Conservation (phyloP, 1,140 invertebrate genomes). For the Coptotermes formosanus region DNA sequence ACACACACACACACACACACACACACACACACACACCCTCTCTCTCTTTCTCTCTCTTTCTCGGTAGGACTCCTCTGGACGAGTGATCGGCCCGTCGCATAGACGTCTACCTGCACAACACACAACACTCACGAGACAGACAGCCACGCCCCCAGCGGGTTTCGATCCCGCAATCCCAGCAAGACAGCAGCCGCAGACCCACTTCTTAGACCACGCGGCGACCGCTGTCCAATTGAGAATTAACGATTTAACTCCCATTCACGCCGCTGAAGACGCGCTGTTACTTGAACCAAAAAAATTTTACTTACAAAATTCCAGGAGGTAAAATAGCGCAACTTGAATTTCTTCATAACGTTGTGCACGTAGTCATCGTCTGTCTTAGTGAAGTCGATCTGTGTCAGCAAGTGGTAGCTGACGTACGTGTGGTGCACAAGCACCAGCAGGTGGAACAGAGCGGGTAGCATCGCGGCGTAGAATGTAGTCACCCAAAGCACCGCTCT, state of each 20-base stretch:
- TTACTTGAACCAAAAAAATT: neutral
- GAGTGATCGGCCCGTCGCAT: no score
- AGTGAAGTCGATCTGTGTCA: slow-evolving; percentile 15
- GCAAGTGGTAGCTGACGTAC: neutral
- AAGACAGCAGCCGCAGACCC: no score
- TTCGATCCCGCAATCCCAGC: no score
- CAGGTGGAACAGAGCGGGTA: neutral
- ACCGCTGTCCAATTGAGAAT: no score
- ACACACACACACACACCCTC: no score
- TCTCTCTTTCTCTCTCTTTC: no score
- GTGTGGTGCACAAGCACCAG: slow-evolving; percentile 22
- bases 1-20: no score
- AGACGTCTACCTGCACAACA: no score
- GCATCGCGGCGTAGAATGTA: neutral
- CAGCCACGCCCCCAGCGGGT: no score
- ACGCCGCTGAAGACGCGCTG: neutral
- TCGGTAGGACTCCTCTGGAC: no score
- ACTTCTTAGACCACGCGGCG: no score
- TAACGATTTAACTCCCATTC: neutral
- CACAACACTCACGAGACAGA: no score
- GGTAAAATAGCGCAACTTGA: slow-evolving; percentile 22
- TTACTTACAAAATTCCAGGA: slow-evolving; percentile 28
- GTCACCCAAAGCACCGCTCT: neutral
- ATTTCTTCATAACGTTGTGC: slow-evolving; percentile 8
- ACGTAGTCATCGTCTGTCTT: neutral